Evolutionary conservation across 2,888 invertebrate species (phyloP), one percentile per base, ranked within the genome.

Genomic region (Eupithecia insigniata): DNA sequence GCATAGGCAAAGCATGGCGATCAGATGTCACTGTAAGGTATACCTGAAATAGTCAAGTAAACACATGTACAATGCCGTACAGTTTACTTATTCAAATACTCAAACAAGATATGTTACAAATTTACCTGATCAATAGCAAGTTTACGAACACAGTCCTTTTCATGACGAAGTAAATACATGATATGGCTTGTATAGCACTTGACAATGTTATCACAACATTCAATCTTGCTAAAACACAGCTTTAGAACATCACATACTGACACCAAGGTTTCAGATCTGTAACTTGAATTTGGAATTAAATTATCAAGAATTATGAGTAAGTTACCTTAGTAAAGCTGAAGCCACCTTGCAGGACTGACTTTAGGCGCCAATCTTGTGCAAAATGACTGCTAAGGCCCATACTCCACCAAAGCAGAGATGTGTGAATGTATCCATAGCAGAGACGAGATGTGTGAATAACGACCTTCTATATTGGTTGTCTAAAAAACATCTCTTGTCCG

Each of bases 101-200:
- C 46, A 46, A n/a, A 46, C 58, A 61, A 60, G 2, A 26, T 28
- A 62, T 32, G 3, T 39, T 6, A 64, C n/a, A 64, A 36, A 39
- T 39, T 65, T 81, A 97, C 95, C 90, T 96, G 96, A 80, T 95
- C 95, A 43, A 97, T 84, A 30, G 96, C 96, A 80, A 96, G 92
- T 75, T 93, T 90, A 72, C 96, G 95, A 0, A 97, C 96, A 81
- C 94, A 93, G n/a, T 93, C 82, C 78, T 95, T 95, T 18, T 95
- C 95, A 87, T 97, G 96, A 0, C 93, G 90, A 55, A 97, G 89
- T 58, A 96, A 94, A 78, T 95, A 94, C 89, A 95, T 95, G 34
- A 97, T 85, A 67, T 95, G 89, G 36, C 92, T 89, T 28, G 95
- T 95, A 82, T 96, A 96, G 70, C 95, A 93, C 79, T 91, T 94